phyloP scores from a whole-genome alignment of 2,888 invertebrate species.

The Ectemnius lituratus region DNA sequence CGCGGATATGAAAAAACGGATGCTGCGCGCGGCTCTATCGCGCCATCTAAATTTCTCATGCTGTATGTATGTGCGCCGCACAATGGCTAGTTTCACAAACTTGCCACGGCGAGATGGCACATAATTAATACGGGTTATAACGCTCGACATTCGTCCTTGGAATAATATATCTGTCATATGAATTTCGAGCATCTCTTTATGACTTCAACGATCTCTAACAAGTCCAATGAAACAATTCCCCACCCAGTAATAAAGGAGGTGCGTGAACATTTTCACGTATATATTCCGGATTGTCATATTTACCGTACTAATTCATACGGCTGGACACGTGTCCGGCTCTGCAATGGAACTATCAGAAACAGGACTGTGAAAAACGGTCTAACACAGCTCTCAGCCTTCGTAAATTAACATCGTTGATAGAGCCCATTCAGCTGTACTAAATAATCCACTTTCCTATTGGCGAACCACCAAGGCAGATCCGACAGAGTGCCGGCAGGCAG shows the following conservation, averaged over 20 bases:
- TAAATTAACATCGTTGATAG: constrained; percentile 13
- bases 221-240: too few relatives aligned
- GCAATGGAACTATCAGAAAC: neutral
- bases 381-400: neutral
- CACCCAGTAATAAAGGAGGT: too few relatives aligned
- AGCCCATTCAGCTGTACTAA: neutral
- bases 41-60: constrained; percentile 28
- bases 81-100: too few relatives aligned
- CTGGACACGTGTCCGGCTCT: neutral
- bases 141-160: too few relatives aligned
- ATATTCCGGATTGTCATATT: neutral
- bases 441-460: constrained; percentile 10
- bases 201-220: too few relatives aligned
- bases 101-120: too few relatives aligned
- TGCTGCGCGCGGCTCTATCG: constrained; percentile 23
- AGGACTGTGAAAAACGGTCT: neutral
- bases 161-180: too few relatives aligned
- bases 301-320: neutral
- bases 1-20: constrained; percentile 24
- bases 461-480: neutral
- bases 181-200: too few relatives aligned
- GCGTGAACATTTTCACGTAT: too few relatives aligned
- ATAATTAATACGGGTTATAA: too few relatives aligned
- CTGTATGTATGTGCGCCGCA: neutral
- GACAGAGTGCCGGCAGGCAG: neutral